Evolutionary conservation across 2,797 vertebrate genomes (phyloP), one percentile per base, ranked within the genome.

Genomic region (Enteromius paludinosus): DNA sequence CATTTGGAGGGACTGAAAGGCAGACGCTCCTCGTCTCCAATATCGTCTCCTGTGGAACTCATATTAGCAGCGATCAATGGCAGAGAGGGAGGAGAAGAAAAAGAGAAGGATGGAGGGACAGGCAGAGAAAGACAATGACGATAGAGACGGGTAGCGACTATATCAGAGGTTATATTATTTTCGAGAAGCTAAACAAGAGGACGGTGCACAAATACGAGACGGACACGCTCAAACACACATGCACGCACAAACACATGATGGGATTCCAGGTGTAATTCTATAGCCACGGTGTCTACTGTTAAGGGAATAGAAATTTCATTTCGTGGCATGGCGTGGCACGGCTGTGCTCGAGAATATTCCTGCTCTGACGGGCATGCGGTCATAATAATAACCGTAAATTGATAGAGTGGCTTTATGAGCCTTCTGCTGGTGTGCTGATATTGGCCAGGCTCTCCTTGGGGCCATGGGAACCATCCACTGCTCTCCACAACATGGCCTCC

Each of bases 341-440:
- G 78, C 61, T 80, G 69, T 83, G 85, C 65, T 83, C 38, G 83
- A 78, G 81, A 85, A 85, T 85, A 88, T 83, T 75, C 81, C 82
- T 77, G 75, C 79, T 52, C 86, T 54, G 79, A 78, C 86, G 64
- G 72, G 76, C 81, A 79, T 77, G 82, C 61, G 88, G 64, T 89
- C 87, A 87, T 84, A 89, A 87, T 88, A 88, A 88, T 82, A 88
- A 83, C 89, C 30, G 71, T 76, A 93, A 93, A 93, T 92, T 91
- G 93, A 93, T 92, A 92, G 91, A 65, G 89, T 88, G 91, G 92
- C 91, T 94, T 94, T 93, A 93, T 92, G 90, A 92, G 92, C 93
- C 94, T 93, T 93, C 92, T 93, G 92, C 90, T 92, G 84, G 91
- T 93, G 91, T 90, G 87, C 87, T 90, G 92, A 92, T 93, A 94